A percentile compares a stretch with the other conserved stretches of the same genome.
phyloP scores from a whole-genome alignment of 2,113 vertebrate genomes.

The Globicephala melas region DNA sequence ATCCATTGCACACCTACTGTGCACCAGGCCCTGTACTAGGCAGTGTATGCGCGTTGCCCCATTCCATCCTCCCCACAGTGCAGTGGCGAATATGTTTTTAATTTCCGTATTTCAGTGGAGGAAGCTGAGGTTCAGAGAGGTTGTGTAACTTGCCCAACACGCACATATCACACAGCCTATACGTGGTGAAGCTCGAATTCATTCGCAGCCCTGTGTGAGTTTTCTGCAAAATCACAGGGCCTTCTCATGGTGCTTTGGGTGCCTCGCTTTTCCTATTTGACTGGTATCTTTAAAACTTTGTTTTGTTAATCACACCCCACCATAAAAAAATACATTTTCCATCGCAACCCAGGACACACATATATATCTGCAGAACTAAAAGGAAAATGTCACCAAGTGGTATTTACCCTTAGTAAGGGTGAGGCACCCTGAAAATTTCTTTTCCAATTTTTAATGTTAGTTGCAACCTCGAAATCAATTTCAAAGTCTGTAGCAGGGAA shows the following conservation, averaged over 20 bases:
- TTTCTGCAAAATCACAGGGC: background rate
- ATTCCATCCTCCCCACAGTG: fast-evolving
- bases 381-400: slow-evolving; percentile 22
- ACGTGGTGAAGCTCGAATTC: background rate
- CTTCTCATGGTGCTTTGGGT: background rate
- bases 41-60: fast-evolving
- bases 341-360: background rate
- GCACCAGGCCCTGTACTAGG: background rate
- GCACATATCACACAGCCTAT: background rate
- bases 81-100: background rate
- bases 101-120: background rate
- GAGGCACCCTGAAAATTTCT: background rate
- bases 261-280: background rate
- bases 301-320: background rate
- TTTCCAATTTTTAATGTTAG: background rate
- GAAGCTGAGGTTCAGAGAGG: background rate
- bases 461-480: background rate
- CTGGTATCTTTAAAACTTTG: slow-evolving; percentile 24
- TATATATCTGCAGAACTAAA: background rate
- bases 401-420: background rate
- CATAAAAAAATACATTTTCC: background rate
- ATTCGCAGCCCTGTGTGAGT: background rate
- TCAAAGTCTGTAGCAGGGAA: background rate
- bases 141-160: background rate
- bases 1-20: fast-evolving